Evolutionary conservation across 2,888 invertebrate species (phyloP).

Genomic region (Orthonychiurus folsomi): DNA sequence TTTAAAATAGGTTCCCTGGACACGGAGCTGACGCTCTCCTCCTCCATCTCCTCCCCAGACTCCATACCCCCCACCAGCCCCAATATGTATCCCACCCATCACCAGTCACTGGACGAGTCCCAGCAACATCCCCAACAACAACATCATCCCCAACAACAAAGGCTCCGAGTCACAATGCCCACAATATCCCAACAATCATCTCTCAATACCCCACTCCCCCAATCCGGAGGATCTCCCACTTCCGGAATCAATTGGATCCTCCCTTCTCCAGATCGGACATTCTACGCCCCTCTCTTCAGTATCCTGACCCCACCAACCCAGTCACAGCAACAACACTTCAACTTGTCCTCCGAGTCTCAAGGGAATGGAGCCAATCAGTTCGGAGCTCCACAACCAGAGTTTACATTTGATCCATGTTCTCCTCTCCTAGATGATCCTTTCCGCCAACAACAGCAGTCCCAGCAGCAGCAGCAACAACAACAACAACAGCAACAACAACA

Average conservation of each 20-base stretch:
- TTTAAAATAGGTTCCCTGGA: constrained; percentile 50
- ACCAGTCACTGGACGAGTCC: constrained; percentile 43
- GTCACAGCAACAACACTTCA: constrained; percentile 41
- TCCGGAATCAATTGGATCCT: constrained; percentile 60
- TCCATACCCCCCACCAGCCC: constrained; percentile 44
- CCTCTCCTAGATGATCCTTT: constrained; percentile 40
- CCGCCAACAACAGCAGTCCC: constrained; percentile 31
- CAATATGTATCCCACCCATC: constrained; percentile 39
- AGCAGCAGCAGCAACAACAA: constrained; percentile 40
- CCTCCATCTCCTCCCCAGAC: constrained; percentile 53
- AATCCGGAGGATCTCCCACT: constrained; percentile 47
- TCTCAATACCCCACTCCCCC: constrained; percentile 48
- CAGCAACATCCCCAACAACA: constrained; percentile 45
- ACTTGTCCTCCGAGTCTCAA: constrained; percentile 36
- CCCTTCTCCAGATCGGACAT: constrained; percentile 58
- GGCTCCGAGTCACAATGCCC: constrained; percentile 40
- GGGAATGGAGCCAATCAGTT: constrained; percentile 32
- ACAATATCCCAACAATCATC: constrained; percentile 47
- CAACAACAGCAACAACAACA: constrained; percentile 38
- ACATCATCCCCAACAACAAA: constrained; percentile 41
- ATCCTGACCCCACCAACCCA: constrained; percentile 50
- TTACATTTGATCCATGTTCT: constrained; percentile 37
- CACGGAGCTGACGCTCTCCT: constrained; percentile 42
- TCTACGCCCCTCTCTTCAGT: constrained; percentile 56
- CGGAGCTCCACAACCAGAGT: constrained; percentile 35